phyloP scores from a whole-genome alignment of 2,113 vertebrate species.

The Megaceryle torquata region DNA sequence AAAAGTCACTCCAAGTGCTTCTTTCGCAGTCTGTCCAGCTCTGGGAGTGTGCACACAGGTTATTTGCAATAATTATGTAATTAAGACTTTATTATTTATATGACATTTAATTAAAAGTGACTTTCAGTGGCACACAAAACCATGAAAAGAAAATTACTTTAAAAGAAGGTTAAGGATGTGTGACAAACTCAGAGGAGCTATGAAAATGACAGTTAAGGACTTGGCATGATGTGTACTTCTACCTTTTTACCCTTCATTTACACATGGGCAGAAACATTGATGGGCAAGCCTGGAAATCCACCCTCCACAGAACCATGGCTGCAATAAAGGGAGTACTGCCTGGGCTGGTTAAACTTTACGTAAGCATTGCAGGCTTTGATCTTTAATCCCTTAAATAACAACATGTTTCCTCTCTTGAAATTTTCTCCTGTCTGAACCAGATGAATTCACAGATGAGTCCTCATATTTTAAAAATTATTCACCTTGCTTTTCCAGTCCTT shows the following conservation, averaged over 20 bases:
- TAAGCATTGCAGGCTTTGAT: background rate
- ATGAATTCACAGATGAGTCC: background rate
- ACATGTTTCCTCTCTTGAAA: background rate
- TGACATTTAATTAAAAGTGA: slow-evolving; percentile 67
- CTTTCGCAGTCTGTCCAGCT: background rate
- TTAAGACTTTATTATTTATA: slow-evolving; percentile 68
- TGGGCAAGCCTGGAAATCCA: background rate
- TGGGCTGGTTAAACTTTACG: background rate
- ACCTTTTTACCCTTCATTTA: slow-evolving; percentile 32
- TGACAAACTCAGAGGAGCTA: slow-evolving; percentile 55
- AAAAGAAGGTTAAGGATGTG: slow-evolving; percentile 63
- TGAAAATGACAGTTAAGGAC: slow-evolving; percentile 57
- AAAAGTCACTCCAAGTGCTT: slow-evolving; percentile 36
- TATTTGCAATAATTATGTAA: slow-evolving; percentile 62
- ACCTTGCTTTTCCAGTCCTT: background rate
- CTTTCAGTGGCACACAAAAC: slow-evolving; percentile 60
- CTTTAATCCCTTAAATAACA: slow-evolving; percentile 34
- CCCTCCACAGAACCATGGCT: background rate
- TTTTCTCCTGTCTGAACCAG: background rate
- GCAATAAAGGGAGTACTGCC: background rate
- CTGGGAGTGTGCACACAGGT: slow-evolving; percentile 19
- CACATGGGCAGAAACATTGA: background rate
- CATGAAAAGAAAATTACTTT: slow-evolving; percentile 61
- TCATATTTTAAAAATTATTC: background rate
- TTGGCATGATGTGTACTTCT: slow-evolving; percentile 12